phyloP scores from a whole-genome alignment of 1,140 invertebrate species.

The Cyclargus thomasi region DNA sequence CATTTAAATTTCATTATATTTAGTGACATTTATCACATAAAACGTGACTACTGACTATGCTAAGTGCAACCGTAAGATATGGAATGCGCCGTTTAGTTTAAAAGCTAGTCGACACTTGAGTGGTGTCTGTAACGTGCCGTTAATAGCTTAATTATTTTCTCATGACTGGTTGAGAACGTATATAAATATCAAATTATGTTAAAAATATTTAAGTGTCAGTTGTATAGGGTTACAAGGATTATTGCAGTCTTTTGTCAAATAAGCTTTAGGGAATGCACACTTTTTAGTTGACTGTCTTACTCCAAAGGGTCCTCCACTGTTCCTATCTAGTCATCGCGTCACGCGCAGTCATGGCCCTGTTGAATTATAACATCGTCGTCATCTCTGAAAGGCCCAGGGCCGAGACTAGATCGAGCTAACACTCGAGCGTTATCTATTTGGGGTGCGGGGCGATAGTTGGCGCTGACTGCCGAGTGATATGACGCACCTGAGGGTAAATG shows the following conservation, averaged over 20 bases:
- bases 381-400: not conserved
- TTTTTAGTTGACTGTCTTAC: not conserved
- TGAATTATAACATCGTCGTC: not conserved
- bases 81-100: not conserved
- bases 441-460: not conserved
- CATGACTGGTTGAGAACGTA: not conserved
- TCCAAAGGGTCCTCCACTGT: not conserved
- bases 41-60: not conserved
- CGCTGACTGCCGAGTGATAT: not conserved
- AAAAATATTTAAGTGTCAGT: not conserved
- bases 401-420: not conserved
- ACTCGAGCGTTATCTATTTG: not conserved
- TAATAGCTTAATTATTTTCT: not conserved
- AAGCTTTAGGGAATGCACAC: not conserved
- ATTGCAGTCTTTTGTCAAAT: not conserved
- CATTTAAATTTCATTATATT: not conserved
- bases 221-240: too few relatives aligned
- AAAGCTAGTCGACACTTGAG: not conserved
- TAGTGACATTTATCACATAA: not conserved
- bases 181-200: not conserved
- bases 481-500: constrained; percentile 50
- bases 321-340: not conserved
- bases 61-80: not conserved
- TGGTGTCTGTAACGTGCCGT: not conserved
- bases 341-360: not conserved